Evolutionary conservation across 2,888 invertebrate species (phyloP).

Genomic region (Agrochola circellaris): DNA sequence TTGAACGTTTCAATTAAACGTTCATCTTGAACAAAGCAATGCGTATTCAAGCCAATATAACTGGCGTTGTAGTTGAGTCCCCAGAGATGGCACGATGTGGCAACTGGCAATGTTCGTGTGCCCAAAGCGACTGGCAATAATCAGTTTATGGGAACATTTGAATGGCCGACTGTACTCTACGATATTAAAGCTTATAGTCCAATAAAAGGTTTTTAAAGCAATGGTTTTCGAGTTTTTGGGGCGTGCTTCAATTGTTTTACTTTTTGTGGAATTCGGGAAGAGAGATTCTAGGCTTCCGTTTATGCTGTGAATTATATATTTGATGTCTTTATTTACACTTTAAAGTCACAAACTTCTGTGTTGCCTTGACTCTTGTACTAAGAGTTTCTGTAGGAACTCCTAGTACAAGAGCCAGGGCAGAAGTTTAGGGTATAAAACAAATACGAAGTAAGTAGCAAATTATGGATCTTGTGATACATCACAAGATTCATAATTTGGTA

Average conservation of each 20-base stretch:
- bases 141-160: conserved; percentile 63
- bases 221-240: conserved; percentile 34
- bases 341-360: too few relatives aligned
- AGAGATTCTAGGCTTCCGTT: neutral
- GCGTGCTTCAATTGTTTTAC: conserved; percentile 38
- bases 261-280: neutral
- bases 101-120: conserved; percentile 43
- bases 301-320: neutral
- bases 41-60: conserved; percentile 36
- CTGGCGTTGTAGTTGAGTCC: conserved; percentile 47
- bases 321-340: too few relatives aligned
- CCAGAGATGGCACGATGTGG: conserved; percentile 36
- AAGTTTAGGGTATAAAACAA: too few relatives aligned
- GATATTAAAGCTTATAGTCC: conserved; percentile 58
- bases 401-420: too few relatives aligned
- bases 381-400: too few relatives aligned
- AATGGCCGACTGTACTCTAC: conserved; percentile 52
- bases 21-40: conserved; percentile 26
- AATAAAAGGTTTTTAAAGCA: conserved; percentile 55
- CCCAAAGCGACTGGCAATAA: conserved; percentile 60
- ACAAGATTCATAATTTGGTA: neutral
- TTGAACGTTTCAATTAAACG: conserved; percentile 11
- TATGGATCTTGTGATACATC: too few relatives aligned
- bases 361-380: too few relatives aligned
- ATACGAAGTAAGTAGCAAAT: too few relatives aligned